Evolutionary conservation across 2,888 invertebrate genomes (phyloP), one percentile per base, ranked within the genome.

Genomic region (Drosophila phalerata): DNA sequence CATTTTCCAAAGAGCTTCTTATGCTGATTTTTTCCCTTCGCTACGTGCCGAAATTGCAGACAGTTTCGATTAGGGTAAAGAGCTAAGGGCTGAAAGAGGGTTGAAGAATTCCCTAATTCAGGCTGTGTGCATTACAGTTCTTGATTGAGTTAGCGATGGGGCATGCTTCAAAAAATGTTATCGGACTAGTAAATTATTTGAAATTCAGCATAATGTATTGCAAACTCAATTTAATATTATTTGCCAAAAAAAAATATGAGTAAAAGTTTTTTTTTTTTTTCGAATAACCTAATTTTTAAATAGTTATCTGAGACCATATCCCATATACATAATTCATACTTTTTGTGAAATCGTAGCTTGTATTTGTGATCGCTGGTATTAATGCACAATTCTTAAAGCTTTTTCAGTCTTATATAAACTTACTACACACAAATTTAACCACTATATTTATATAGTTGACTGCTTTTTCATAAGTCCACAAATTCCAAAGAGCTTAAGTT

Each of bases 1-100:
- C 66, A 61, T 74, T 77, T 60, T 43, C 30, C 34, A 43, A 76
- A 58, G 51, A 52, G 65, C 63, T 66, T 32, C 62, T 77, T 78
- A 77, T 77, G 79, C 65, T 76, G 79, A 77, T 74, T 73, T 68
- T 72, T 51, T 40, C 10, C 43, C 30, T 34, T 17, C 6, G 43
- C n/a, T 66, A 74, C 79, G 75, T 78, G 77, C 74, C 62, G 45
- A 74, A 79, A 78, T 57, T 78, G 70, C 66, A 66, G 65, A 78
- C 60, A 56, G 45, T 61, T 74, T 74, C 62, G 63, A 66, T 77
- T 69, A 53, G 66, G 55, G 58, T 43, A 43, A 34, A 6, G 25
- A 17, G 25, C 17, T 8, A 38, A 25, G 9, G 6, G 17, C 2
- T n/a, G 6, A 4, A 11, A 19, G 37, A 5, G n/a, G n/a, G 13